Base-by-base conservation (phyloP, 92 coral and sea anemone species). In the Zoanthus sansibaricus region DNA sequence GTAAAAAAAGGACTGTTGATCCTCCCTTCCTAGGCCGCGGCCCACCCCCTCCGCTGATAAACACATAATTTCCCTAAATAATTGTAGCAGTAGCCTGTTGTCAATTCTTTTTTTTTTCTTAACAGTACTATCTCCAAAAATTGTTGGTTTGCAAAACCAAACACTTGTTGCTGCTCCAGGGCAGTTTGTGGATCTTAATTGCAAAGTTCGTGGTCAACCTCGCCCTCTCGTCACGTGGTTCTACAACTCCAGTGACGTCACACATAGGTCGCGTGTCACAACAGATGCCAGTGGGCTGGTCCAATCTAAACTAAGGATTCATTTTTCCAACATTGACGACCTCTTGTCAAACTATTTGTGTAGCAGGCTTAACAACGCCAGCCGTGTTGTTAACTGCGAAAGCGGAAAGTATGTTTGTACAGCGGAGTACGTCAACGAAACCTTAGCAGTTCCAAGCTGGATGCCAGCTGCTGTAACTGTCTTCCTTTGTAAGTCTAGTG, bases 401-500 rank as follows among this genome's bases (percentile, higher is more conserved):
- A 83, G 88, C 61, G 18, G 20, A 49, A 18, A 18, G 7, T 75
- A 61, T 14, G 25, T 72, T n/a, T 89, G 91, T 52, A 75, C 48
- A 30, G 88, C 88, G 6, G 84, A 52, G 52, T 89, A 89, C 71
- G 71, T 21, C 32, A 48, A 71, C 10, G 56, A 62, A 14, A 0
- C 55, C 42, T 7, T 59, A 69, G 72, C 71, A 16, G 21, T 77
- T 46, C 88, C 80, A 45, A 76, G 47, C 17, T 56, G 70, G 58
- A 37, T 44, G 59, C 31, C 76, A 51, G 89, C 94, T 0, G 67
- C 31, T 49, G 87, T 91, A 1, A 61, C 62, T 3, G 87, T 79
- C 0, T 17, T 18, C 12, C 91, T 91, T 15, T 83, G 94, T 91
- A 78, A 87, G 91, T 91, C 47, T 44, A 6, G 47, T 72, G 0